Evolutionary conservation across 2,797 vertebrate genomes (phyloP).

Genomic region (Macrochelys suwanniensis): DNA sequence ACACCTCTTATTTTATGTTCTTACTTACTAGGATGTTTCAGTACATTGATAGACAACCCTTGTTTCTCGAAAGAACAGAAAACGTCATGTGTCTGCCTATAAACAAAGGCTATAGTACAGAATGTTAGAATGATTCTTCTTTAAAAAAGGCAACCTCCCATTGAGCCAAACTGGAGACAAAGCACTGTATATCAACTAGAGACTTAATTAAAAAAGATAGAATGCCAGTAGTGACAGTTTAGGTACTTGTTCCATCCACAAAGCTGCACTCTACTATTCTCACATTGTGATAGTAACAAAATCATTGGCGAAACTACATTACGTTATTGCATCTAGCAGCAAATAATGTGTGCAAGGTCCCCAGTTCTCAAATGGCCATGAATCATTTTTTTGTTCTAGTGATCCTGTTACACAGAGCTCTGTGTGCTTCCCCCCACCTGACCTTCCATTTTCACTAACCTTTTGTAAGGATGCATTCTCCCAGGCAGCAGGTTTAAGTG

Average conservation of each 20-base stretch:
- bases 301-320: conserved; percentile 23
- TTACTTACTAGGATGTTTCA: neutral
- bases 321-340: neutral
- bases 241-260: neutral
- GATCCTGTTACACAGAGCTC: conserved; percentile 13
- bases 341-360: conserved; percentile 7
- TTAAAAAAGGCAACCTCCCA: neutral
- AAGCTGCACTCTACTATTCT: conserved; percentile 24
- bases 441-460: conserved; percentile 46
- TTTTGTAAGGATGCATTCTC: conserved; percentile 27
- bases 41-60: neutral
- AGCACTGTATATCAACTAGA: neutral
- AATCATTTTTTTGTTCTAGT: neutral
- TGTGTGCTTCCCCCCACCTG: neutral
- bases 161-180: neutral
- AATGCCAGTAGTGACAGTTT: neutral
- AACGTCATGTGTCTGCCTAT: neutral
- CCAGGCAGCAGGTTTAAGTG: conserved; percentile 51
- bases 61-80: neutral
- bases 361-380: neutral
- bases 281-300: conserved; percentile 17
- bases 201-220: conserved; percentile 27
- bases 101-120: neutral
- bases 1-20: neutral
- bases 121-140: accelerated